A percentile compares a stretch with the other conserved stretches of the same genome.
phyloP scores from a whole-genome alignment of 1,140 invertebrate genomes.

The Drosophila murphyi region DNA sequence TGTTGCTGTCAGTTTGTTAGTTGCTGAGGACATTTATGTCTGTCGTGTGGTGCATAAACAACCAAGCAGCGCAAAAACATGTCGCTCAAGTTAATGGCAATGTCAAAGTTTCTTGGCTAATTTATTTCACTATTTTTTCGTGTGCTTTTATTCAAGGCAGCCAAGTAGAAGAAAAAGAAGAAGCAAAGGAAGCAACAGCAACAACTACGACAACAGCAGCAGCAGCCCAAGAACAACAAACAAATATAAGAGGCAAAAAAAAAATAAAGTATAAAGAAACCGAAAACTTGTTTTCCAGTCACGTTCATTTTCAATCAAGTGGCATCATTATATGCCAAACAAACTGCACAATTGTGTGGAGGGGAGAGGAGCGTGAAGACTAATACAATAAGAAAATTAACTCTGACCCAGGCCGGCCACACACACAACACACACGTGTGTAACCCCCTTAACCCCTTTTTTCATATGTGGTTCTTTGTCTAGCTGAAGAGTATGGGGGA shows the following conservation, averaged over 20 bases:
- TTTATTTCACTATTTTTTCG: slow-evolving; percentile 65
- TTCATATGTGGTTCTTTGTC: slow-evolving; percentile 47
- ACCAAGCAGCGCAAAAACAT: slow-evolving; percentile 62
- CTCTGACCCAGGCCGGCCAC: slow-evolving; percentile 39
- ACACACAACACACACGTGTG: slow-evolving; percentile 17
- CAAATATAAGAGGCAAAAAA: slow-evolving; percentile 37
- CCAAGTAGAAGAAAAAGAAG: slow-evolving; percentile 20
- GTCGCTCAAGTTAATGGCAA: slow-evolving; percentile 57
- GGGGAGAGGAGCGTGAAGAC: slow-evolving; percentile 25
- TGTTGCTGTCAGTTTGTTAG: too few species aligned
- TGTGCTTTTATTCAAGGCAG: slow-evolving; percentile 37
- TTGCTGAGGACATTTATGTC: neutral
- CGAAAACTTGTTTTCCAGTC: slow-evolving; percentile 80
- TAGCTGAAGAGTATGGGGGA: slow-evolving; percentile 5
- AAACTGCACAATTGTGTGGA: slow-evolving; percentile 40
- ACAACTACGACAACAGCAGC: slow-evolving; percentile 9
- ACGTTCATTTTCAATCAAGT: slow-evolving; percentile 82
- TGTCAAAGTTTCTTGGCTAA: slow-evolving; percentile 70
- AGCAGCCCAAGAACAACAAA: neutral
- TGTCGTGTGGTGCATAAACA: slow-evolving; percentile 26
- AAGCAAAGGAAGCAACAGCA: slow-evolving; percentile 14
- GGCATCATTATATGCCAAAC: slow-evolving; percentile 78
- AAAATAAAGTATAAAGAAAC: slow-evolving; percentile 46
- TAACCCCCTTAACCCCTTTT: slow-evolving; percentile 41
- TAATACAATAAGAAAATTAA: slow-evolving; percentile 79